Conservation (phyloP, 2,888 invertebrate genomes). For the Hedychridium roseum region DNA sequence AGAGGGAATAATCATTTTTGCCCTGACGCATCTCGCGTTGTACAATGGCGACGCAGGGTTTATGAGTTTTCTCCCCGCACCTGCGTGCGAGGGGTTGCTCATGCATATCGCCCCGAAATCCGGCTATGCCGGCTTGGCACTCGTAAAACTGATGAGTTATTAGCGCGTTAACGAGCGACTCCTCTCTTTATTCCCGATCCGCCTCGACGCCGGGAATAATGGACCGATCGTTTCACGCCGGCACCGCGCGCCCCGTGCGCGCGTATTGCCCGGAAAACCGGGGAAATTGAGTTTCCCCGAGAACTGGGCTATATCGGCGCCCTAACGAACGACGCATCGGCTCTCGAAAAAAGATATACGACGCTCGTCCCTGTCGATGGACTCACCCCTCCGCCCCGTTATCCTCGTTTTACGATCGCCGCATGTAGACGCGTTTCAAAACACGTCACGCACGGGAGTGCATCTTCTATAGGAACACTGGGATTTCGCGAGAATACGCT, state of each 20-base stretch:
- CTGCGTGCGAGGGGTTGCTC: constrained; percentile 34
- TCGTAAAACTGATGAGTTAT: constrained; percentile 49
- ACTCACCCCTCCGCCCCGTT: no score
- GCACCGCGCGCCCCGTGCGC: no score
- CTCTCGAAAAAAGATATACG: no score
- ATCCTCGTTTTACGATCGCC: no score
- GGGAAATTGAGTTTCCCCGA: constrained; percentile 15
- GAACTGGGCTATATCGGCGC: background rate
- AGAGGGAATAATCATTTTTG: no score
- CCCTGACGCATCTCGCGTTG: constrained; percentile 16
- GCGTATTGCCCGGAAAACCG: constrained; percentile 18
- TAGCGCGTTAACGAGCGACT: constrained; percentile 39
- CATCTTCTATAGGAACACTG: no score
- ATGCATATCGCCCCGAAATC: constrained; percentile 45
- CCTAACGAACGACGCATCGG: no score
- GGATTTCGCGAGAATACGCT: no score
- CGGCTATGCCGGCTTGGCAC: constrained; percentile 18
- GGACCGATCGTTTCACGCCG: constrained; percentile 13
- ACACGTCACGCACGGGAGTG: no score
- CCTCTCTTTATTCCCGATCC: constrained; percentile 35
- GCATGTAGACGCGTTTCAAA: no score
- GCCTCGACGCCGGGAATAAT: constrained; percentile 14
- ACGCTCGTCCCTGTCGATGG: no score
- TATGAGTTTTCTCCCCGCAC: constrained; percentile 30
- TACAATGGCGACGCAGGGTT: constrained; percentile 14